These are phyloP conservation scores for Microplitis deprimator DNA, from an alignment of 2,888 invertebrate genomes.

Conservation along the genomic window DNA sequence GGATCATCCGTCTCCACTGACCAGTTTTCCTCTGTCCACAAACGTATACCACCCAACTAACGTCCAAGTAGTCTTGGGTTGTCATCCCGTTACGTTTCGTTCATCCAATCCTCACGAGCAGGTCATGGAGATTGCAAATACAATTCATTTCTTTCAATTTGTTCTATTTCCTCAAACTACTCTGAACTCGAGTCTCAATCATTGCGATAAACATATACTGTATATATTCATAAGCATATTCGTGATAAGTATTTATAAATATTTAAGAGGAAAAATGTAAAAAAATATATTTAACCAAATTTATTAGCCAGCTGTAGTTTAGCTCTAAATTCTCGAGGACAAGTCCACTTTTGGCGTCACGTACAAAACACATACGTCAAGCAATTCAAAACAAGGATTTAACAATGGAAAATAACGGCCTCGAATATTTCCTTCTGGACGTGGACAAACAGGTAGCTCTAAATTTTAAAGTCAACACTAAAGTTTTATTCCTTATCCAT, in stretches of 20 bases:
- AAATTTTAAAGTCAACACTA: neutral
- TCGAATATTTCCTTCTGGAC: constrained; percentile 33
- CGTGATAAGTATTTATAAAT: neutral
- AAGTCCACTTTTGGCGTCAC: constrained; percentile 45
- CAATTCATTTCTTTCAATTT: constrained; percentile 27
- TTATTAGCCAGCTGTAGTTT: neutral
- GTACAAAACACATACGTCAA: constrained; percentile 43
- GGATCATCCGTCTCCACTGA: constrained; percentile 66
- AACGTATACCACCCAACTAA: constrained; percentile 52
- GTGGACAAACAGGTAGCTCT: constrained; percentile 1
- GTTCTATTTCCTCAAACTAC: neutral
- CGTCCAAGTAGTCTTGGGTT: constrained; percentile 35
- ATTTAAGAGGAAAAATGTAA: neutral
- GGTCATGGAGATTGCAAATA: constrained; percentile 28
- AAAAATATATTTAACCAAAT: neutral
- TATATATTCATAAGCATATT: no score
- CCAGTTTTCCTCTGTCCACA: constrained; percentile 51
- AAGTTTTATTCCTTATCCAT: constrained; percentile 1
- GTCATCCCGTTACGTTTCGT: constrained; percentile 62
- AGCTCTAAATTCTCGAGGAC: constrained; percentile 34
- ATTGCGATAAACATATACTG: no score
- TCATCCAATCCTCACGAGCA: constrained; percentile 57
- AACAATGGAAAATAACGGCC: constrained; percentile 32
- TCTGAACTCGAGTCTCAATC: neutral
- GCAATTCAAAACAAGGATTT: constrained; percentile 27